phyloP scores from a whole-genome alignment of 35 echinoderm and acorn worm species.

The Anneissia japonica region DNA sequence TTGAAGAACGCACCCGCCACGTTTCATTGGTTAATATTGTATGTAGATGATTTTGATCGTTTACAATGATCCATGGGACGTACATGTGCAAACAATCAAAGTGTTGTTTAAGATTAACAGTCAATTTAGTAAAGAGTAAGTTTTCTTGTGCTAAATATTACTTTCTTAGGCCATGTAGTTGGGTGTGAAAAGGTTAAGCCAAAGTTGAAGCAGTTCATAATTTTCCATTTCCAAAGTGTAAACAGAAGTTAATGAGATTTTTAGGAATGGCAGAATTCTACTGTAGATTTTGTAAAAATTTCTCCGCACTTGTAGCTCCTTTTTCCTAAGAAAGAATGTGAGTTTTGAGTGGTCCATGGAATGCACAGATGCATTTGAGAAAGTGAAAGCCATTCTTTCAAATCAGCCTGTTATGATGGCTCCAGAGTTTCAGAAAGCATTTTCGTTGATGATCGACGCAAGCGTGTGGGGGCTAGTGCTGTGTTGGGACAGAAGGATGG shows the following conservation, averaged over 20 bases:
- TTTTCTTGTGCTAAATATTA: slow-evolving; percentile 20
- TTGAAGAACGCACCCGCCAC: slow-evolving; percentile 29
- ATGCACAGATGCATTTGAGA: not conserved
- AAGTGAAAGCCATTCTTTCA: not conserved
- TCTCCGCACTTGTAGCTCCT: not conserved
- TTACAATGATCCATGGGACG: slow-evolving; percentile 24
- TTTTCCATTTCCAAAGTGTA: slow-evolving; percentile 23
- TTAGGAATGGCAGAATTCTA: slow-evolving; percentile 8
- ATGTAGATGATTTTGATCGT: slow-evolving; percentile 53
- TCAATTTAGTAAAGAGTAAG: slow-evolving; percentile 30
- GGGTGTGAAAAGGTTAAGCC: not conserved
- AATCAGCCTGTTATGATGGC: not conserved
- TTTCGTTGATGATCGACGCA: slow-evolving; percentile 21
- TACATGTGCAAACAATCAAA: slow-evolving; percentile 1
- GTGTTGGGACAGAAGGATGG: not conserved
- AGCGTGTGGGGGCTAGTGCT: slow-evolving; percentile 9
- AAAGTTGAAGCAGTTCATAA: slow-evolving; percentile 18
- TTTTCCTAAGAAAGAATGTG: slow-evolving; percentile 6
- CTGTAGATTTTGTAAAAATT: slow-evolving; percentile 1
- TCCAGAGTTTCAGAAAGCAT: slow-evolving; percentile 6
- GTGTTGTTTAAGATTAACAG: slow-evolving; percentile 23
- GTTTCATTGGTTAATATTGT: slow-evolving; percentile 9
- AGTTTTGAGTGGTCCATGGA: slow-evolving; percentile 4
- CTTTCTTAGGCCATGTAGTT: slow-evolving; percentile 15
- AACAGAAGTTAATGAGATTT: slow-evolving; percentile 12